Base-by-base conservation (phyloP, 2,888 invertebrate species). In the Mellilla xanthometata region DNA sequence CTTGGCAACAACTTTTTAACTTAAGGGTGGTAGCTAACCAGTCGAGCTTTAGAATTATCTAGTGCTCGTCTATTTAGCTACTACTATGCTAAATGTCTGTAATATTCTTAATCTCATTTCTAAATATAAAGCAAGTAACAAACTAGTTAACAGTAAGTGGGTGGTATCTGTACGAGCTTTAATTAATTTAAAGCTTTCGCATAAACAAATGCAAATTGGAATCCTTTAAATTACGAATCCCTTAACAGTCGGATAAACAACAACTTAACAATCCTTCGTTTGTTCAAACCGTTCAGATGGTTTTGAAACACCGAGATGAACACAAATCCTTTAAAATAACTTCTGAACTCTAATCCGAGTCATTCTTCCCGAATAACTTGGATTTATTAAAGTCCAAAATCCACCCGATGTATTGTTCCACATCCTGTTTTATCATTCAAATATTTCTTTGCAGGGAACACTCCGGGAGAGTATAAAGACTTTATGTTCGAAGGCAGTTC, bases 391-490 rank as follows among this genome's bases (percentile, higher is more conserved):
- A 52, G 22, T 45, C 33, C 23, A n/a, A n/a, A n/a, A n/a, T n/a
- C n/a, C n/a, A n/a, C 15, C 12, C 24, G 26, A 6, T 9, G 23
- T 32, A 38, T 48, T 49, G 38, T 54, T 41, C 23, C 19, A 12
- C 22, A 27, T 27, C 27, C 26, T n/a, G 35, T 30, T 29, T 31
- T 36, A n/a, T n/a, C n/a, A n/a, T n/a, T n/a, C n/a, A n/a, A n/a
- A n/a, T n/a, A n/a, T n/a, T n/a, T n/a, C n/a, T n/a, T 45, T 50
- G 52, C 69, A 93, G 93, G 93, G 45, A 91, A 87, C 56, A 89
- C 86, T 31, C 95, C 91, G 2, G 95, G 95, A 13, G 95, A 95
- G 76, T 95, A 95, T 80, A 95, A 95, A 76, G 95, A 95, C 74
- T 94, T 95, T 71, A 91, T 95, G 65, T 95, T 94, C 68, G 95